Evolutionary conservation across 1,140 invertebrate species (phyloP).

Genomic region (Brachystomella parvula): DNA sequence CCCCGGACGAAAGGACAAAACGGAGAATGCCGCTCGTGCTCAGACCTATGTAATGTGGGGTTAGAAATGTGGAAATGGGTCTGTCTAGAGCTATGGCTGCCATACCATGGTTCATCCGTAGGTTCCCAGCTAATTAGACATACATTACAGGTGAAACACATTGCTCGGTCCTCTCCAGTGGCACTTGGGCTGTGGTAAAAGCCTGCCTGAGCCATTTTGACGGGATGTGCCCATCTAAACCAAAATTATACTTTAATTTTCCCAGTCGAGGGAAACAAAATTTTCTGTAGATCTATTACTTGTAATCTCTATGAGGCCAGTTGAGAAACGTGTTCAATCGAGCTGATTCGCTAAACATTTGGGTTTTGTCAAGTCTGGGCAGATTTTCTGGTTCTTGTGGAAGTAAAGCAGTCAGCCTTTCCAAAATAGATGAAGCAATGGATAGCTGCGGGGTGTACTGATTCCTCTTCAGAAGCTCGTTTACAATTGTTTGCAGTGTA

Average conservation of each 20-base stretch:
- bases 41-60: constrained; percentile 56
- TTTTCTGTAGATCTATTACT: constrained; percentile 50
- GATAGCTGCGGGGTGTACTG: constrained; percentile 72
- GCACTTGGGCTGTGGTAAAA: constrained; percentile 89
- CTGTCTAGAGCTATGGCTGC: not conserved
- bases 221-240: constrained; percentile 80
- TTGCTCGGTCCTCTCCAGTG: constrained; percentile 79
- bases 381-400: constrained; percentile 34
- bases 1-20: constrained; percentile 86
- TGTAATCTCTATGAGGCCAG: constrained; percentile 96
- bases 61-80: constrained; percentile 5
- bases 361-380: constrained; percentile 51
- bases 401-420: constrained; percentile 67
- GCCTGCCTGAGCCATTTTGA: constrained; percentile 90
- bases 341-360: constrained; percentile 86
- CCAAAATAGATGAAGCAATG: constrained; percentile 77
- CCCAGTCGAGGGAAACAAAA: not conserved
- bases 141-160: constrained; percentile 90
- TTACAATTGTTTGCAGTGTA: constrained; percentile 66
- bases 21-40: constrained; percentile 87
- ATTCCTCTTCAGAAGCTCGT: constrained; percentile 71
- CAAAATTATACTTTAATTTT: constrained; percentile 14
- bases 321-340: constrained; percentile 78
- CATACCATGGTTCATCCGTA: constrained; percentile 77
- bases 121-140: constrained; percentile 93